Evolutionary conservation across 1,140 invertebrate species (phyloP).

Genomic region (Drosophila bocki): DNA sequence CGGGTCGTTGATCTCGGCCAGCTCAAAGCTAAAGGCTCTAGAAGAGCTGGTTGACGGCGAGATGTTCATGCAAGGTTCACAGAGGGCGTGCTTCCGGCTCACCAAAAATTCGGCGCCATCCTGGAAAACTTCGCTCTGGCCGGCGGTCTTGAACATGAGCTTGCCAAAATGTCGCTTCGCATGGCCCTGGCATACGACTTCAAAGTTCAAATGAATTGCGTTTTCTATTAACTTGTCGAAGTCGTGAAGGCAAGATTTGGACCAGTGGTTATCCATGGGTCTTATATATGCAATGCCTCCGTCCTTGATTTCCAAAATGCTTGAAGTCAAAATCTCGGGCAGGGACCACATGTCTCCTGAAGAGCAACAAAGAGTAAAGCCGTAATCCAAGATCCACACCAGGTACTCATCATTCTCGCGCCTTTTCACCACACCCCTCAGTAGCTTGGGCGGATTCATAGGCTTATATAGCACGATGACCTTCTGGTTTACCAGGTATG

Average conservation of each 20-base stretch:
- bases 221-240: slow-evolving; percentile 23
- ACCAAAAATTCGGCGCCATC: slow-evolving; percentile 30
- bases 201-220: not conserved
- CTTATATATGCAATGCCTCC: slow-evolving; percentile 20
- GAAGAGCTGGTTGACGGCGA: not conserved
- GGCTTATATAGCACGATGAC: slow-evolving; percentile 46
- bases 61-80: not conserved
- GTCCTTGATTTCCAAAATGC: slow-evolving; percentile 7
- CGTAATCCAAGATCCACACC: slow-evolving; percentile 53
- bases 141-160: slow-evolving; percentile 7
- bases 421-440: slow-evolving; percentile 39
- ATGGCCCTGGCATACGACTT: not conserved
- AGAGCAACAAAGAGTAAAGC: slow-evolving; percentile 36
- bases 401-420: slow-evolving; percentile 25
- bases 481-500: not conserved
- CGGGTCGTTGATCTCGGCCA: slow-evolving; percentile 34
- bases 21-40: not conserved
- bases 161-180: slow-evolving; percentile 23
- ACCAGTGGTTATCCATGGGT: slow-evolving; percentile 26
- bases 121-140: not conserved
- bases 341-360: slow-evolving; percentile 37
- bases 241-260: not conserved
- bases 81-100: not conserved
- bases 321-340: not conserved
- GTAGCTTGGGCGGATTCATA: not conserved